Percentiles rank a stretch among this genome's conserved stretches.
Conservation (phyloP, 1,140 invertebrate genomes). For the Akabosia matsudoensis region DNA sequence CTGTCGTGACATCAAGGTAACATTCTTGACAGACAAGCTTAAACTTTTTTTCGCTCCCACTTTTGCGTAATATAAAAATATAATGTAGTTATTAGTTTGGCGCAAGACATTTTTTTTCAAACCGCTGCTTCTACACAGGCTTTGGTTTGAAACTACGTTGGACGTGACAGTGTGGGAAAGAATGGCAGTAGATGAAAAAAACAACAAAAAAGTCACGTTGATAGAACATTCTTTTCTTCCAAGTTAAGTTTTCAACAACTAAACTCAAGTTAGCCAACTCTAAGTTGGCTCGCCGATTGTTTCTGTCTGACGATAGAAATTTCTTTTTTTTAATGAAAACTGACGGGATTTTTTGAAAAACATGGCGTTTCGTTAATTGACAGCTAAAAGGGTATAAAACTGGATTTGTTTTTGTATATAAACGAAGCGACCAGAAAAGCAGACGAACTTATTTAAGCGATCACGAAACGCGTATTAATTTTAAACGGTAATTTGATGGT, state of each 20-base stretch:
- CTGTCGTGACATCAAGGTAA: slow-evolving; percentile 10
- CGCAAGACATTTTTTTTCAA: background rate
- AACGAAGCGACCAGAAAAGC: too few relatives aligned
- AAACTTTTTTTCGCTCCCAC: background rate
- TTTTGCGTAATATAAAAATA: background rate
- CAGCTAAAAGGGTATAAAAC: too few relatives aligned
- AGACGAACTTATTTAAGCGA: too few relatives aligned
- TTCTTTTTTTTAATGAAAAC: background rate
- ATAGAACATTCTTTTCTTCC: background rate
- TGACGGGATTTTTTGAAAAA: too few relatives aligned
- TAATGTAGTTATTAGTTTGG: slow-evolving; percentile 13
- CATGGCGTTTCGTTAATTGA: too few relatives aligned
- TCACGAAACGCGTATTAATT: too few relatives aligned
- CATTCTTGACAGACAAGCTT: slow-evolving; percentile 10
- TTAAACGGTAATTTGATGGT: too few relatives aligned
- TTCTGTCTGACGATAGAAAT: background rate
- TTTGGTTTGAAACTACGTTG: background rate
- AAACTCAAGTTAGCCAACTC: background rate
- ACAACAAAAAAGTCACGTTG: slow-evolving; percentile 9
- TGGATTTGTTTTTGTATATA: too few relatives aligned
- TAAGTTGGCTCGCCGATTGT: background rate
- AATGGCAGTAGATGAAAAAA: background rate
- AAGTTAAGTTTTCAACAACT: background rate
- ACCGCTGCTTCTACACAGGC: background rate
- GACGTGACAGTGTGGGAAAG: background rate